Base-by-base conservation (phyloP, 1,140 invertebrate genomes). In the Telenomus remus region DNA sequence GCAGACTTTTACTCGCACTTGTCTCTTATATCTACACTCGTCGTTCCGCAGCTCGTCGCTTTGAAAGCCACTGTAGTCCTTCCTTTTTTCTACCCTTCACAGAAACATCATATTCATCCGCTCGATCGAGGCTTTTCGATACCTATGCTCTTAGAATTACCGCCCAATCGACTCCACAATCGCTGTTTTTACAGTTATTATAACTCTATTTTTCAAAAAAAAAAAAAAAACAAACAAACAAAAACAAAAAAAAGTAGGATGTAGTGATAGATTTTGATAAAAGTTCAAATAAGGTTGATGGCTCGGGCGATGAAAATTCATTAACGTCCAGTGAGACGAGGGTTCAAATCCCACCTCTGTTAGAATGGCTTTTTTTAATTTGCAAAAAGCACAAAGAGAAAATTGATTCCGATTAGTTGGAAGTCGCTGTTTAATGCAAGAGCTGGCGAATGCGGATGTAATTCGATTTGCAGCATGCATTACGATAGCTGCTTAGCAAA, bases 401-500 rank as follows among this genome's bases (percentile, higher is more conserved):
- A 57, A 66, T 50, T 50, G 54, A 43, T 27, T 27, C 19, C 54
- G 34, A 15, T 56, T 56, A 14, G 19, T 27, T 27, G 12, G 14
- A 43, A 44, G 39, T 39, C 10, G 19, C 53, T 60, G 53, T 54
- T 54, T 14, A 48, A 60, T 60, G 54, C 34, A 69, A 60, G 60
- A 39, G 12, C 19, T 11, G 48, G 14, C 19, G 33, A 69, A 69
- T 42, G 15, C 16, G 49, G 43, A 54, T 60, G 43, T 63, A 70
- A 70, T 60, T 35, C 43, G 10, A 60, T 61, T 69, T 50, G 16
- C 57, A 50, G 50, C 57, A 57, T 61, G 50, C 56, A 59, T 59
- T 63, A 50, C 9, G 35, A 19, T 1, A 19, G 37, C 35, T 61
- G 57, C 39, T 70, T 63, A 61, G 43, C 51, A 61, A 70, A 70